Conservation (phyloP, 2,888 invertebrate species). For the Coelinius sp. region DNA sequence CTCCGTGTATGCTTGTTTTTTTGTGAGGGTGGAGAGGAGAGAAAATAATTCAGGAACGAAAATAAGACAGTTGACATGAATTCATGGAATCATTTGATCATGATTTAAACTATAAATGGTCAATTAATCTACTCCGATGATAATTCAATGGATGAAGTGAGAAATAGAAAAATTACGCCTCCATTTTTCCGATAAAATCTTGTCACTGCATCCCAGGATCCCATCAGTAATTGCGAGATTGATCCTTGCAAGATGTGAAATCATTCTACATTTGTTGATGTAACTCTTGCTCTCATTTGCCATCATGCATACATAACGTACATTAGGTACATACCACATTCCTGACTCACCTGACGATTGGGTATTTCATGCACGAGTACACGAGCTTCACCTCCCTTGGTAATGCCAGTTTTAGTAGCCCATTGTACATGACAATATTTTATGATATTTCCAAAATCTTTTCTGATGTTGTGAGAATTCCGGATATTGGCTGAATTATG, state of each 20-base stretch:
- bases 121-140: neutral
- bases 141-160: neutral
- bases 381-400: slow-evolving; percentile 2
- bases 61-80: neutral
- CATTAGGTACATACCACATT: neutral
- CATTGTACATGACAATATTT: too few relatives aligned
- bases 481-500: too few relatives aligned
- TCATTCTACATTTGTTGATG: neutral
- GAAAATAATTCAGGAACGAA: neutral
- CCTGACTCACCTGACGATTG: slow-evolving; percentile 9
- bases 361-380: neutral
- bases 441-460: too few relatives aligned
- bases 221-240: neutral
- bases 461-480: too few relatives aligned
- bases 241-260: neutral
- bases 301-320: neutral
- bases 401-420: too few relatives aligned
- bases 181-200: neutral
- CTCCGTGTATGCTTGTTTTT: too few relatives aligned
- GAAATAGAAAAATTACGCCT: neutral
- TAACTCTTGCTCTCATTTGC: neutral
- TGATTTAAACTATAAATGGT: neutral
- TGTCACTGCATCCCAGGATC: neutral
- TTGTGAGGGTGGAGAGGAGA: too few relatives aligned
- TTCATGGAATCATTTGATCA: neutral